phyloP scores from a whole-genome alignment of 23 tunicate genomes.

The Ciona savignyi region DNA sequence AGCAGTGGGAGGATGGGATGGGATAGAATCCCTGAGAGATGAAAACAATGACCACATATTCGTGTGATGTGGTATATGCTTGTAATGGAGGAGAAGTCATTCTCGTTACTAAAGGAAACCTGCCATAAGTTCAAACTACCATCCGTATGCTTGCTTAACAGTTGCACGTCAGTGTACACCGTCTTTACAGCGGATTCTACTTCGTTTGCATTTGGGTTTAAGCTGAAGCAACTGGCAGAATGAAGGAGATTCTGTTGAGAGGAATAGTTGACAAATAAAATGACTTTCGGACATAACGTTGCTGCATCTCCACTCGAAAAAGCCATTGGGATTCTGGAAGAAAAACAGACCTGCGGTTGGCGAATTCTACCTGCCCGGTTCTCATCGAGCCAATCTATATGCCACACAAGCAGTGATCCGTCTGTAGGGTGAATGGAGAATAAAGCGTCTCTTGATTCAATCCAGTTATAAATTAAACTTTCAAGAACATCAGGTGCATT shows the following conservation, averaged over 20 bases:
- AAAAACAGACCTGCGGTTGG: slow-evolving; percentile 91
- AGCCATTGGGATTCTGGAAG: slow-evolving; percentile 90
- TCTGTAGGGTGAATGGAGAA: slow-evolving; percentile 91
- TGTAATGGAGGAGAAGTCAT: slow-evolving; percentile 48
- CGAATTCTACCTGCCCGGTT: slow-evolving; percentile 46
- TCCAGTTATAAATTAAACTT: slow-evolving; percentile 26
- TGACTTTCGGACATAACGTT: slow-evolving; percentile 52
- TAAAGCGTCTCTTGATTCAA: slow-evolving; percentile 69
- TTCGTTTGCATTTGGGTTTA: neutral
- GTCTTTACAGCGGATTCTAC: slow-evolving; percentile 23
- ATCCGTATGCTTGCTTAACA: slow-evolving; percentile 81
- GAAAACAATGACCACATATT: slow-evolving; percentile 87
- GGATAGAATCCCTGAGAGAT: slow-evolving; percentile 59
- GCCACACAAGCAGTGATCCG: slow-evolving; percentile 90
- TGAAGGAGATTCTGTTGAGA: slow-evolving; percentile 57
- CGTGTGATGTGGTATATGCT: slow-evolving; percentile 64
- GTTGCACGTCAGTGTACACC: slow-evolving; percentile 37
- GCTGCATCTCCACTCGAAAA: slow-evolving; percentile 86
- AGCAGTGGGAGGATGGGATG: slow-evolving; percentile 81
- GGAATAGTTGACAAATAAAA: slow-evolving; percentile 67
- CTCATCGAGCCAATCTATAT: slow-evolving; percentile 78
- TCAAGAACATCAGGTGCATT: neutral
- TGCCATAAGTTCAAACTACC: slow-evolving; percentile 92
- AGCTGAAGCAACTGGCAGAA: slow-evolving; percentile 56
- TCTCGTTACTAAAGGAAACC: slow-evolving; percentile 44